Base-by-base conservation (phyloP, 2,113 vertebrate genomes). In the Sterrhoptilus dennistouni region DNA sequence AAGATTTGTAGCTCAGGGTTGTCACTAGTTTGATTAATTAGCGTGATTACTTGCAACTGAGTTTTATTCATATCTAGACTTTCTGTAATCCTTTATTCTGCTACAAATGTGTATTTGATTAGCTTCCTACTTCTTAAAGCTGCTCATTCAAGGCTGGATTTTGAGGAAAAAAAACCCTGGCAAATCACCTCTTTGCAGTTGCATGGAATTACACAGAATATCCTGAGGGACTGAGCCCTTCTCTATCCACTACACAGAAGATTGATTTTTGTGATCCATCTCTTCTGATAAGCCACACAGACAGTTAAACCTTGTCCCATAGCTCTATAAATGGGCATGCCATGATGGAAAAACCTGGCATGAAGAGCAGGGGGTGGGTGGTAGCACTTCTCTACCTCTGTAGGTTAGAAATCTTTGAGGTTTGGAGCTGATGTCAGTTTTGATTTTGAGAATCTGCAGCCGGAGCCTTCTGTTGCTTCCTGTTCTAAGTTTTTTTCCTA, bases 261-360 rank as follows among this genome's bases (percentile, higher is more conserved):
- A 52, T 7, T 15, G 9, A 74, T 36, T 57, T 91, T 76, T 87
- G 16, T 79, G 57, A 61, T 79, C 13, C 8, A 8, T 24, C 7
- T 89, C 21, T 66, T 53, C 33, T 77, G 21, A 36, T 23, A 74
- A 63, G 36, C 28, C 11, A 5, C 7, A 5, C 5, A 36, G 50
- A 44, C 3, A 12, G 49, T 23, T 52, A 56, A 60, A 71, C 6
- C 13, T 72, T 71, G 33, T 42, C 10, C 23, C 1, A 3, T 20
- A 36, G 20, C 4, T 49, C 47, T 54, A 7, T 70, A 35, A 19
- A 28, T 3, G 16, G 20, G 4, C 11, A 20, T 0, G 0, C 18
- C 2, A 2, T 23, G 33, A 36, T 53, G 31, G 44, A 42, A 68
- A 75, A 50, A 29, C 8, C 18, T 68, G 44, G 25, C 1, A 11